phyloP scores from a whole-genome alignment of 2,797 vertebrate genomes.

The Megaceryle alcyon region DNA sequence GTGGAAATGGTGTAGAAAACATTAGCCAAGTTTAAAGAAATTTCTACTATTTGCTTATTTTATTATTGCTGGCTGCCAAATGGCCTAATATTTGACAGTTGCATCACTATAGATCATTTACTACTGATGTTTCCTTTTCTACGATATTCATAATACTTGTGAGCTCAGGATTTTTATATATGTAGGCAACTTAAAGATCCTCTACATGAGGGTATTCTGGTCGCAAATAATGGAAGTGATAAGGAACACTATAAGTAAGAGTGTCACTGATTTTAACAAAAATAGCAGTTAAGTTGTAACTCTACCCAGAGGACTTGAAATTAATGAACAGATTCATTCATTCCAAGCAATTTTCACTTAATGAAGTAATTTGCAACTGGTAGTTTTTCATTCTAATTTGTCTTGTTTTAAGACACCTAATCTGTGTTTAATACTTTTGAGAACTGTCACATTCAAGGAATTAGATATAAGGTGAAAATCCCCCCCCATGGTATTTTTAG shows the following conservation, averaged over 20 bases:
- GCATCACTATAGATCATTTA: not conserved
- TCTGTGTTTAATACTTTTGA: not conserved
- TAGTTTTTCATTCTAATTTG: not conserved
- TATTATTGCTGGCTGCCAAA: not conserved
- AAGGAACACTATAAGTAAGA: not conserved
- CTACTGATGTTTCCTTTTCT: not conserved
- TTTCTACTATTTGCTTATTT: not conserved
- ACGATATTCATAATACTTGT: not conserved
- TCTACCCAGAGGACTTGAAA: slow-evolving; percentile 8
- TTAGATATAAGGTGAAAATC: not conserved
- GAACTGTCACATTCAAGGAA: not conserved
- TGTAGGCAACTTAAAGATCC: not conserved
- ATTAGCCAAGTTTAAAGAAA: not conserved
- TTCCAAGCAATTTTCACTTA: not conserved
- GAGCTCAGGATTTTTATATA: not conserved
- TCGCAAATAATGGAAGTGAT: not conserved
- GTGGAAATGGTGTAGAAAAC: not conserved
- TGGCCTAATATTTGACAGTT: not conserved
- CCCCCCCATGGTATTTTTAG: not conserved
- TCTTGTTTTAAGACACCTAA: not conserved
- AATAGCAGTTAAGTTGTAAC: not conserved
- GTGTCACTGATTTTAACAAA: not conserved
- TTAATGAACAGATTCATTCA: not conserved
- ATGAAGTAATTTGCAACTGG: not conserved
- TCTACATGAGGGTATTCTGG: not conserved